Base-by-base conservation (phyloP, 2,797 vertebrate species). In the Arnoldichthys spilopterus region DNA sequence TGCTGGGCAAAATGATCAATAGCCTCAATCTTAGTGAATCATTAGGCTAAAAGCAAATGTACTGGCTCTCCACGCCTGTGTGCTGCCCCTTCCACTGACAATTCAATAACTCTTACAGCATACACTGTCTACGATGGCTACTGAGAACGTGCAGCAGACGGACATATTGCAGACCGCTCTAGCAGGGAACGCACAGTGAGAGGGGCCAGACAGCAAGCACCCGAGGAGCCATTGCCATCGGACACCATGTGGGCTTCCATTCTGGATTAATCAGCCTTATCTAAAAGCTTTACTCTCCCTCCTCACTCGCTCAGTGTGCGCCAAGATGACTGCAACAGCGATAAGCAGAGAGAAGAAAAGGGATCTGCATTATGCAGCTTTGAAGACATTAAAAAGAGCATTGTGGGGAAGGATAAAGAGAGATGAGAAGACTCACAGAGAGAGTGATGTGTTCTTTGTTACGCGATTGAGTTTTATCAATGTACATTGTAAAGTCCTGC, bases 251-350 rank as follows among this genome's bases (percentile, higher is more conserved):
- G 62, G 73, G 64, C 76, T 79, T 72, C 62, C 74, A 67, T 79
- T 84, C 74, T 77, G 77, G 83, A 90, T 90, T 87, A 86, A 88
- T 88, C 82, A 87, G 49, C 77, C 79, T 84, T 86, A 87, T 88
- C 76, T 69, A 75, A 72, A 66, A 68, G 49, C 43, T 77, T 73
- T 49, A 77, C 69, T 69, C 82, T 78, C 69, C n/a, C 68, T 82
- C 13, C 49, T 76, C 32, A 76, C 61, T 74, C 30, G 28, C 71
- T 56, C 37, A 43, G 58, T 30, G 13, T 69, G 54, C 26, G 69
- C 59, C 76, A 32, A 82, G 51, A 78, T 37, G 47, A 74, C 61
- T 61, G 18, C 2, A 74, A 71, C 34, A 1, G 28, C 56, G 81
- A 61, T 43, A 40, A 18, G 26, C 22, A 6, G 68, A 63, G 28